Conservation (phyloP, 2,888 invertebrate species). For the Acronicta aceris region DNA sequence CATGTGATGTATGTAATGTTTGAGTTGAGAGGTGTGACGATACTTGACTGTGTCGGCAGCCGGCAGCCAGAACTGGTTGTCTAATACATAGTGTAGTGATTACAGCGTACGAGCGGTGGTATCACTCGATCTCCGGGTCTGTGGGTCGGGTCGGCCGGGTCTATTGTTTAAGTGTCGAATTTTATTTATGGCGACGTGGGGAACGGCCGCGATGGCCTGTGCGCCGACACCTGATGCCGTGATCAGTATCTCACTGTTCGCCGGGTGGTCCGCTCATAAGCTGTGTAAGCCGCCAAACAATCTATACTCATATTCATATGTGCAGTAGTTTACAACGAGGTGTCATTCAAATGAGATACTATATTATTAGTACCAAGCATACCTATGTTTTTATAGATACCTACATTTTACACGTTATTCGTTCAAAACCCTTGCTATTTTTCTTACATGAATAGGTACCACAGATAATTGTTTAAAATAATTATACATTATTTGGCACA, state of each 20-base stretch:
- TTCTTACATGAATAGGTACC: constrained; percentile 2
- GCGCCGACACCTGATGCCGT: constrained; percentile 78
- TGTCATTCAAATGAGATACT: constrained; percentile 33
- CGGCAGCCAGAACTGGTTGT: constrained; percentile 66
- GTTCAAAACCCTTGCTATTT: neutral
- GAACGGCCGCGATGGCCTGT: constrained; percentile 62
- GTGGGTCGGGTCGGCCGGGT: constrained; percentile 65
- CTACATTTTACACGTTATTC: neutral
- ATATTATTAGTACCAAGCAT: constrained; percentile 20
- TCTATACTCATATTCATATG: constrained; percentile 25
- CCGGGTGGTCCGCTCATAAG: constrained; percentile 73
- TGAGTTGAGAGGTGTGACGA: constrained; percentile 54
- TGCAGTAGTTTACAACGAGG: constrained; percentile 16
- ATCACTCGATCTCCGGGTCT: constrained; percentile 71
- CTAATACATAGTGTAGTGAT: constrained; percentile 72
- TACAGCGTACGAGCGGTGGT: constrained; percentile 58
- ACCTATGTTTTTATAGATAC: neutral
- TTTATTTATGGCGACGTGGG: constrained; percentile 78
- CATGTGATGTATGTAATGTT: constrained; percentile 50
- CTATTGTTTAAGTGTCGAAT: constrained; percentile 84
- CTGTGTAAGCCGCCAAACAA: constrained; percentile 22
- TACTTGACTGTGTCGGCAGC: constrained; percentile 53
- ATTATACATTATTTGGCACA: constrained; percentile 24
- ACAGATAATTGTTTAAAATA: constrained; percentile 16
- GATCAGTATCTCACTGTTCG: constrained; percentile 74